A percentile compares a stretch with the other conserved stretches of the same genome.
Evolutionary conservation across 2,888 invertebrate genomes (phyloP).

Genomic region (Charanyca ferruginea): DNA sequence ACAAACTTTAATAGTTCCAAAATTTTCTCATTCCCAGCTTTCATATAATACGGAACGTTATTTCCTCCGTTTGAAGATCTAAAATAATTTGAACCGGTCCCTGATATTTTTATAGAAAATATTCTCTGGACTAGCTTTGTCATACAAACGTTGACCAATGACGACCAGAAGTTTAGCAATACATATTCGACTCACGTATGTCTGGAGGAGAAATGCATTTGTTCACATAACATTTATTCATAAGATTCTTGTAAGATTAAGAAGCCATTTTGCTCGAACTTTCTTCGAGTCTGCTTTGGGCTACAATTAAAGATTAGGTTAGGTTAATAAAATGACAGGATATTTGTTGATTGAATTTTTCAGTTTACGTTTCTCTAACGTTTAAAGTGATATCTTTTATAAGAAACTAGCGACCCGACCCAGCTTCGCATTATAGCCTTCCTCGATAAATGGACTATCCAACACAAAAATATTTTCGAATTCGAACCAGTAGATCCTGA

Average conservation of each 20-base stretch:
- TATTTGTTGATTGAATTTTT: background rate
- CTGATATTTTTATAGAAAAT: constrained; percentile 67
- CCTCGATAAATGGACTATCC: too few relatives aligned
- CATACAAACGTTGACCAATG: constrained; percentile 73
- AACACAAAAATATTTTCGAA: too few relatives aligned
- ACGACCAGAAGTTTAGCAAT: constrained; percentile 62
- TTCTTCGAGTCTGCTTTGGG: constrained; percentile 11
- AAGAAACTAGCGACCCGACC: too few relatives aligned
- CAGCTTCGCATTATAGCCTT: too few relatives aligned
- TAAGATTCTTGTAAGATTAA: constrained; percentile 63
- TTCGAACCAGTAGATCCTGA: too few relatives aligned
- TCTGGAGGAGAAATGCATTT: constrained; percentile 72
- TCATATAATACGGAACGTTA: constrained; percentile 48
- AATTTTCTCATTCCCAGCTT: constrained; percentile 7
- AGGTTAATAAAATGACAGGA: background rate
- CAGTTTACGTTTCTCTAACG: too few relatives aligned
- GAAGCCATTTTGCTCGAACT: constrained; percentile 58
- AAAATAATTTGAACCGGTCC: constrained; percentile 61
- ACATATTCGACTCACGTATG: constrained; percentile 73
- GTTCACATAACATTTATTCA: constrained; percentile 68
- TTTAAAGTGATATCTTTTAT: too few relatives aligned
- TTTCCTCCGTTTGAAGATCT: constrained; percentile 42
- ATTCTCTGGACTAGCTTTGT: constrained; percentile 70
- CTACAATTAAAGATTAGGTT: constrained; percentile 2
- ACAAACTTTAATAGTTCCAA: constrained; percentile 3